phyloP scores from a whole-genome alignment of 2,888 invertebrate species.

The Lycia hirtaria region DNA sequence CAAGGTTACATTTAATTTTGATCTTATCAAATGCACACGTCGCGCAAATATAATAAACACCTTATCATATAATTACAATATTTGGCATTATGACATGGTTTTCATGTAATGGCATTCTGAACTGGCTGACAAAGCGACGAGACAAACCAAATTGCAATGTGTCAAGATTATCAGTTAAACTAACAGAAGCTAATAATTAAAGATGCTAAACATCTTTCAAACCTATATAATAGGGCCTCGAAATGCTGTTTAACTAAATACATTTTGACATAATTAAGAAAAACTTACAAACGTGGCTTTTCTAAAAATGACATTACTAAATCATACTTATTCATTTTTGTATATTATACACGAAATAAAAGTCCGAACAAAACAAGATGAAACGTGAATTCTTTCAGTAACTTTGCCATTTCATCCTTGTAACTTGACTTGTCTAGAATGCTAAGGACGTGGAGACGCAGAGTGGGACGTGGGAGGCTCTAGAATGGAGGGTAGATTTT shows the following conservation, averaged over 20 bases:
- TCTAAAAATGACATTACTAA: background rate
- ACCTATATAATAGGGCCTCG: too few relatives aligned
- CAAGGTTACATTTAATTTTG: constrained; percentile 14
- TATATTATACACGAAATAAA: background rate
- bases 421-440: constrained; percentile 46
- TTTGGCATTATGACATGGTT: background rate
- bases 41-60: background rate
- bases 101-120: background rate
- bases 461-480: constrained; percentile 46
- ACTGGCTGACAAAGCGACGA: background rate
- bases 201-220: too few relatives aligned
- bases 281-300: too few relatives aligned
- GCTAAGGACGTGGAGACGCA: constrained; percentile 40
- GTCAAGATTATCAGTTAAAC: background rate
- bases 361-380: background rate
- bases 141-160: background rate
- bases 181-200: background rate
- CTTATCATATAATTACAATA: constrained; percentile 6
- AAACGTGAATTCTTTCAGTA: background rate
- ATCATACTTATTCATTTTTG: too few relatives aligned
- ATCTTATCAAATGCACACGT: constrained; percentile 12
- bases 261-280: too few relatives aligned
- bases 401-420: constrained; percentile 35
- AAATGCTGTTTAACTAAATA: too few relatives aligned
- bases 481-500: constrained; percentile 64